These are phyloP conservation scores for Hoplodrina blanda DNA, from an alignment of 2,888 invertebrate genomes.

Conservation along the genomic window DNA sequence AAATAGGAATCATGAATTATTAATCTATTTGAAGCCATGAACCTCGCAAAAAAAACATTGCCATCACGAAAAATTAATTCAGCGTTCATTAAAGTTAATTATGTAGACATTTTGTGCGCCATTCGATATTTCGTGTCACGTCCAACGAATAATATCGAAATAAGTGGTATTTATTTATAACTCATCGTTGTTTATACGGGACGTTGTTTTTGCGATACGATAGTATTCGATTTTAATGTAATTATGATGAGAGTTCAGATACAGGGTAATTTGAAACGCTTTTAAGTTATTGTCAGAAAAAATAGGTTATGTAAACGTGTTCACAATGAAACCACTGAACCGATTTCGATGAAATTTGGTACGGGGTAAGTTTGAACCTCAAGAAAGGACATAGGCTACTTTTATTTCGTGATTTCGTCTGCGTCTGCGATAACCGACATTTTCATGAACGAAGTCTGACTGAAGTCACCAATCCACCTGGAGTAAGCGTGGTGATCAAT, in stretches of 20 bases:
- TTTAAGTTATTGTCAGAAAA: too few relatives aligned
- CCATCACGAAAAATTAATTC: slow-evolving; percentile 12
- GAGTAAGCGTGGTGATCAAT: too few relatives aligned
- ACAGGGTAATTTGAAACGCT: not conserved
- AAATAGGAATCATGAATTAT: too few relatives aligned
- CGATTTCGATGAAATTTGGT: too few relatives aligned
- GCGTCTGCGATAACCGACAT: too few relatives aligned
- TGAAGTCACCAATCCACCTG: too few relatives aligned
- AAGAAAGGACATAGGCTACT: too few relatives aligned
- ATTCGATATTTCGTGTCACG: slow-evolving; percentile 61
- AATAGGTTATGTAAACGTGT: too few relatives aligned
- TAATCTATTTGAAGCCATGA: not conserved
- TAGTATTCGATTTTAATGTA: slow-evolving; percentile 12
- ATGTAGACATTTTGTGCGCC: slow-evolving; percentile 28
- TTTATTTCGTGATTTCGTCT: too few relatives aligned
- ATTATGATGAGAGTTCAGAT: slow-evolving; percentile 16
- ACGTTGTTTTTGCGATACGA: slow-evolving; percentile 17
- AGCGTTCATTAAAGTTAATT: slow-evolving; percentile 43
- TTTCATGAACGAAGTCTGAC: too few relatives aligned
- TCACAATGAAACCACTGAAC: too few relatives aligned
- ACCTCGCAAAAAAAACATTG: not conserved
- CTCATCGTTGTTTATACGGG: slow-evolving; percentile 28
- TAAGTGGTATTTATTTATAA: slow-evolving; percentile 62
- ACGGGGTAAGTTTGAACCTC: too few relatives aligned
- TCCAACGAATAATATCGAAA: slow-evolving; percentile 61